phyloP scores from a whole-genome alignment of 2,888 invertebrate species.

The Ctena decussata region DNA sequence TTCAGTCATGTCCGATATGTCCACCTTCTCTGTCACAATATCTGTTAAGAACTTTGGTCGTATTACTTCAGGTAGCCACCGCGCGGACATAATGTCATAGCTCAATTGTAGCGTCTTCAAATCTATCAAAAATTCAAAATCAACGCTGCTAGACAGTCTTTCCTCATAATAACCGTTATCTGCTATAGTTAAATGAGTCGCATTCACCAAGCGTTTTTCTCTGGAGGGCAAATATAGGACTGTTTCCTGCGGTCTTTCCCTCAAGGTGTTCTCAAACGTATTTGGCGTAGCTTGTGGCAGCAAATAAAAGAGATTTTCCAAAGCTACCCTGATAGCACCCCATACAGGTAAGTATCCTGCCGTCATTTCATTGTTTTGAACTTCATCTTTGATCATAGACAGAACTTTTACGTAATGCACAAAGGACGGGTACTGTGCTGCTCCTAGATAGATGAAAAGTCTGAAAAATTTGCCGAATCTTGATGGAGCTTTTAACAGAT shows the following conservation, averaged over 20 bases:
- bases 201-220: background rate
- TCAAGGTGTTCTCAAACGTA: background rate
- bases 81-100: background rate
- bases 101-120: background rate
- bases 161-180: background rate
- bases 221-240: background rate
- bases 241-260: background rate
- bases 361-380: conserved; percentile 21
- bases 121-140: background rate
- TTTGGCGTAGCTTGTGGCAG: background rate
- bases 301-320: background rate
- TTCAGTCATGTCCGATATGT: background rate
- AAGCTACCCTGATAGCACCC: background rate
- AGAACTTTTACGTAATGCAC: conserved; percentile 49
- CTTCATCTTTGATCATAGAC: conserved; percentile 12
- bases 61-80: background rate
- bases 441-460: conserved; percentile 55
- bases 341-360: background rate
- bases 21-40: background rate
- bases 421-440: conserved; percentile 11
- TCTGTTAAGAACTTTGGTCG: background rate
- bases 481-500: conserved; percentile 48
- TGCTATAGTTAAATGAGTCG: background rate
- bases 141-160: background rate
- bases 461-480: conserved; percentile 36